Evolutionary conservation across 1,140 invertebrate species (phyloP).

Genomic region (Forficula auricularia): DNA sequence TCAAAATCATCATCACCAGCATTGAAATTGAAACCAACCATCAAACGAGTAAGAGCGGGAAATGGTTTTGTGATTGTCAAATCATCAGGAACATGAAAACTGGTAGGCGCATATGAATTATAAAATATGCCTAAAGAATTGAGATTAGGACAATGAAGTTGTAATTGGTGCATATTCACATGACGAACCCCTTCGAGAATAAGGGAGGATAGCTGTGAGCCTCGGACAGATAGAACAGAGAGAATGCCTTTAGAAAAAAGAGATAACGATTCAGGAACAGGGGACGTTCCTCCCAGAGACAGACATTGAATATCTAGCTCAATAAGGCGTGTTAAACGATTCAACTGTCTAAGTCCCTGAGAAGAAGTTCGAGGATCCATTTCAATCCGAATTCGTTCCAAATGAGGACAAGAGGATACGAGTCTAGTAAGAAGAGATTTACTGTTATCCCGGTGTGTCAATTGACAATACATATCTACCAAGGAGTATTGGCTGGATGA

Average conservation of each 20-base stretch:
- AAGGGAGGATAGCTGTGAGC: constrained; percentile 5
- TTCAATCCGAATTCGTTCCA: constrained; percentile 11
- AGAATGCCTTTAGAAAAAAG: no score
- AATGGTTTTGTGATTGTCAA: constrained; percentile 4
- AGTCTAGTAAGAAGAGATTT: background rate
- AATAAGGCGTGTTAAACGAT: constrained; percentile 3
- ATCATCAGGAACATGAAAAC: constrained; percentile 8
- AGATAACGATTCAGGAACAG: no score
- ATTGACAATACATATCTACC: background rate
- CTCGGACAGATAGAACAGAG: background rate
- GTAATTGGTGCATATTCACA: constrained; percentile 7
- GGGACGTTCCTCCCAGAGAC: no score
- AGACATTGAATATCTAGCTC: constrained; percentile 12
- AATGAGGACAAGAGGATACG: constrained; percentile 2
- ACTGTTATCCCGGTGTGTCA: background rate
- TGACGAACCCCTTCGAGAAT: constrained; percentile 9
- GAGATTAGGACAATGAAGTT: constrained; percentile 6
- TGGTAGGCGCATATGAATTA: constrained; percentile 8
- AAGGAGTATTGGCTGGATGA: background rate
- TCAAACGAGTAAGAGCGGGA: constrained; percentile 6
- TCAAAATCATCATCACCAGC: constrained; percentile 10
- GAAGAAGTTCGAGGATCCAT: constrained; percentile 10
- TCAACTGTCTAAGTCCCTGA: constrained; percentile 5
- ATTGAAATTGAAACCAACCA: constrained; percentile 12
- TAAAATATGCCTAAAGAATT: constrained; percentile 10